Evolutionary conservation across 2,888 invertebrate species (phyloP).

Genomic region (Pseudococcus jackbeardsleyi): DNA sequence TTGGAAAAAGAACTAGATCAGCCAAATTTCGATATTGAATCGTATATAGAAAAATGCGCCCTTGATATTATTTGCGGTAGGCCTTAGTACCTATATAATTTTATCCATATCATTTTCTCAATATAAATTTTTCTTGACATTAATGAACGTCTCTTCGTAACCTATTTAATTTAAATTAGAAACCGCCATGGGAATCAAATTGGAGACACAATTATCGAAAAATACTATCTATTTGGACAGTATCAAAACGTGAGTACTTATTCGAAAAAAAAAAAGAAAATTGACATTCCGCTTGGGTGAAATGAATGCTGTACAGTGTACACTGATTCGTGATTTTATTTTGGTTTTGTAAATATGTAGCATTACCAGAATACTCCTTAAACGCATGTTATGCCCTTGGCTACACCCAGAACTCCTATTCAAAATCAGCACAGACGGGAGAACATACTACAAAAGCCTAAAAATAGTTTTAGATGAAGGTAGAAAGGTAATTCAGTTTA

Average conservation of each 20-base stretch:
- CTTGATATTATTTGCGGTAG: slow-evolving; percentile 66
- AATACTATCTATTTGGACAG: slow-evolving; percentile 81
- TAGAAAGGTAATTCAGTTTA: not conserved
- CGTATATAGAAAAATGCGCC: slow-evolving; percentile 68
- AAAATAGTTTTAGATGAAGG: slow-evolving; percentile 46
- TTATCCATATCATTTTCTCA: not conserved
- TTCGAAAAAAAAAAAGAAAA: not conserved
- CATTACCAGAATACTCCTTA: slow-evolving; percentile 37
- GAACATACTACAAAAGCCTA: slow-evolving; percentile 52
- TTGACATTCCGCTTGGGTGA: not conserved
- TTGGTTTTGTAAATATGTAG: slow-evolving; percentile 29
- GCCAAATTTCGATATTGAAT: slow-evolving; percentile 69
- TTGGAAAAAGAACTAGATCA: slow-evolving; percentile 68
- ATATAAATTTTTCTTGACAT: too few relatives aligned
- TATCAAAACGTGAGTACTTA: slow-evolving; percentile 75
- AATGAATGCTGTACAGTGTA: not conserved
- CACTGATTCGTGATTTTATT: not conserved
- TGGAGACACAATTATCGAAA: slow-evolving; percentile 79
- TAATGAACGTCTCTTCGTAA: not conserved
- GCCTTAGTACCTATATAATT: too few relatives aligned
- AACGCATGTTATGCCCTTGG: slow-evolving; percentile 61
- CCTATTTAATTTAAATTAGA: slow-evolving; percentile 73
- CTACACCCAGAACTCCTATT: slow-evolving; percentile 64
- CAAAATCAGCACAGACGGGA: slow-evolving; percentile 59
- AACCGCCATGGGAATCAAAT: slow-evolving; percentile 85